Evolutionary conservation across 2,888 invertebrate genomes (phyloP).

Genomic region (Pterostichus madidus): DNA sequence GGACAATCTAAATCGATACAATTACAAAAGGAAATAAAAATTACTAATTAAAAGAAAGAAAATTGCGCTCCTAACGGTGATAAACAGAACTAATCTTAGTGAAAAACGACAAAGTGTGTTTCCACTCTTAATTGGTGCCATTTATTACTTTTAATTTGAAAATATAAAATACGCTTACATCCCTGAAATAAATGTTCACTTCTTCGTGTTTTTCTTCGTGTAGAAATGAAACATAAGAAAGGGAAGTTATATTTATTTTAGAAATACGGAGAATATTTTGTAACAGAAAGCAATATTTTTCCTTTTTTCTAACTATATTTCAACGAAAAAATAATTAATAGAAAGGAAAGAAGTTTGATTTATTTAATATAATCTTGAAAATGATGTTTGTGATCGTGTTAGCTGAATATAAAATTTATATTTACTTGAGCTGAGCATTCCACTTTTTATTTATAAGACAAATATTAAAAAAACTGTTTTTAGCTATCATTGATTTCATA

Average conservation of each 20-base stretch:
- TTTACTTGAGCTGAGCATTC: too few relatives aligned
- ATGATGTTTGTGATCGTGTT: too few relatives aligned
- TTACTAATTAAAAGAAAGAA: constrained; percentile 6
- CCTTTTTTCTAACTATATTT: not conserved
- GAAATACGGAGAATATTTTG: constrained; percentile 6
- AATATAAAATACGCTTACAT: constrained; percentile 40
- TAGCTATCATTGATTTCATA: too few relatives aligned
- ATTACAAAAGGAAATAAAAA: constrained; percentile 21
- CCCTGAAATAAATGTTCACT: constrained; percentile 21
- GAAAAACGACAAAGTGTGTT: constrained; percentile 12
- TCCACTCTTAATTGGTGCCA: constrained; percentile 21
- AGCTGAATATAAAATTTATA: too few relatives aligned
- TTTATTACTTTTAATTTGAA: constrained; percentile 40
- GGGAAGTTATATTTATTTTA: constrained; percentile 37
- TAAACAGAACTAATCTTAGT: not conserved
- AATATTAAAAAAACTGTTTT: too few relatives aligned
- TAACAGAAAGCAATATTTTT: not conserved
- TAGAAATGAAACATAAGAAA: constrained; percentile 26
- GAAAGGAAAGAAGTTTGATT: too few relatives aligned
- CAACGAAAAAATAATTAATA: not conserved
- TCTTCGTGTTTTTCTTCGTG: not conserved
- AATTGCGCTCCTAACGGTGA: not conserved
- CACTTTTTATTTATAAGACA: too few relatives aligned
- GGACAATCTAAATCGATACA: constrained; percentile 6
- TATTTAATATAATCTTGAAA: too few relatives aligned